These are phyloP conservation scores for Diploscapter pachys DNA, from an alignment of 1,140 invertebrate genomes.

Conservation along the genomic window DNA sequence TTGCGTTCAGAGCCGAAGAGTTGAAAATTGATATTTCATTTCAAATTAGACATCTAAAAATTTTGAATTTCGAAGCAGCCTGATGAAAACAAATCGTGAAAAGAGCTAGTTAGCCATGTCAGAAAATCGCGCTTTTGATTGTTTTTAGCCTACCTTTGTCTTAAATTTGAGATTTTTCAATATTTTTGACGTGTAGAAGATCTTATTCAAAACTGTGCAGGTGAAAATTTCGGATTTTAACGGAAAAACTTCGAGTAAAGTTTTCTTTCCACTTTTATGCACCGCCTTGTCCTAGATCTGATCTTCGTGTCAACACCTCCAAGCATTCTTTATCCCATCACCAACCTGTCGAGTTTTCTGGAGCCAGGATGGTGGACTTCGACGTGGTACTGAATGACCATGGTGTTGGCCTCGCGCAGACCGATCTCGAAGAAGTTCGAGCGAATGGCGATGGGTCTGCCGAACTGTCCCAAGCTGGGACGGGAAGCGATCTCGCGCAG, in stretches of 20 bases:
- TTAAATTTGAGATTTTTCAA: too few species aligned
- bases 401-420: slow-evolving; percentile 29
- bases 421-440: slow-evolving; percentile 36
- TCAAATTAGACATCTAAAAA: neutral
- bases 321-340: neutral
- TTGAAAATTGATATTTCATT: neutral
- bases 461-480: slow-evolving; percentile 30
- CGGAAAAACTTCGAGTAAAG: too few species aligned
- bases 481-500: slow-evolving; percentile 32
- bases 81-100: too few species aligned
- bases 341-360: slow-evolving; percentile 31
- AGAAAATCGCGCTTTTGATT: too few species aligned
- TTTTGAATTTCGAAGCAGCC: neutral
- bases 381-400: slow-evolving; percentile 38
- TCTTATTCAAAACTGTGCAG: too few species aligned
- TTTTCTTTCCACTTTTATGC: too few species aligned
- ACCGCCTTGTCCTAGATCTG: too few species aligned
- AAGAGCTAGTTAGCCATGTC: too few species aligned
- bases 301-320: neutral
- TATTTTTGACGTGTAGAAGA: too few species aligned
- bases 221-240: too few species aligned
- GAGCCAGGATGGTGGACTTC: slow-evolving; percentile 35
- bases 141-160: too few species aligned
- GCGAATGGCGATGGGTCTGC: slow-evolving; percentile 26
- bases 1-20: neutral